Evolutionary conservation across 2,797 vertebrate genomes (phyloP).

Genomic region (Manis pentadactyla): DNA sequence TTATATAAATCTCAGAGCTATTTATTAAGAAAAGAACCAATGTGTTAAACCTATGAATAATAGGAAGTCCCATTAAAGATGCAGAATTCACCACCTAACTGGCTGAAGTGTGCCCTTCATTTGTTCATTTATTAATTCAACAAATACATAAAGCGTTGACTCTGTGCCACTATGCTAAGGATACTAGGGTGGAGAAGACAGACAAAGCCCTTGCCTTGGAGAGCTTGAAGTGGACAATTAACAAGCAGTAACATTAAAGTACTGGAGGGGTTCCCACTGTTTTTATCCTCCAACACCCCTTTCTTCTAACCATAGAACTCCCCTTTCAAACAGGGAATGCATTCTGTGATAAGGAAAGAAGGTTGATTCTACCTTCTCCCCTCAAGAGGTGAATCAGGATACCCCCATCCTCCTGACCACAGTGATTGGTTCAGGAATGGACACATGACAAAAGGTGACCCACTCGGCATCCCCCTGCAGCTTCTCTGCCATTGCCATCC

Average conservation of each 20-base stretch:
- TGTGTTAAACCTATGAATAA: background rate
- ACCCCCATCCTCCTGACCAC: background rate
- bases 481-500: background rate
- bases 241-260: background rate
- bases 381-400: background rate
- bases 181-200: background rate
- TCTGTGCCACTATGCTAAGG: background rate
- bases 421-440: background rate
- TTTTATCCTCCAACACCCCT: background rate
- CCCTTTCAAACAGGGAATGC: background rate
- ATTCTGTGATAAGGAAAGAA: background rate
- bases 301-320: background rate
- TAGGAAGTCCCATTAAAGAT: constrained; percentile 6
- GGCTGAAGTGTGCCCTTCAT: background rate
- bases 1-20: constrained; percentile 8
- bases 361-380: background rate
- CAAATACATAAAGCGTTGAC: background rate
- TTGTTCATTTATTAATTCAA: background rate
- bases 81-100: background rate
- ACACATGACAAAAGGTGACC: background rate
- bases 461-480: background rate
- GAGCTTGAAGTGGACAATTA: background rate
- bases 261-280: too few species aligned
- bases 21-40: background rate
- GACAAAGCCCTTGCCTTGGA: background rate